Percentiles rank a stretch among this genome's conserved stretches.
Conservation (phyloP, 2,888 invertebrate genomes). For the Diadegma fenestrale region DNA sequence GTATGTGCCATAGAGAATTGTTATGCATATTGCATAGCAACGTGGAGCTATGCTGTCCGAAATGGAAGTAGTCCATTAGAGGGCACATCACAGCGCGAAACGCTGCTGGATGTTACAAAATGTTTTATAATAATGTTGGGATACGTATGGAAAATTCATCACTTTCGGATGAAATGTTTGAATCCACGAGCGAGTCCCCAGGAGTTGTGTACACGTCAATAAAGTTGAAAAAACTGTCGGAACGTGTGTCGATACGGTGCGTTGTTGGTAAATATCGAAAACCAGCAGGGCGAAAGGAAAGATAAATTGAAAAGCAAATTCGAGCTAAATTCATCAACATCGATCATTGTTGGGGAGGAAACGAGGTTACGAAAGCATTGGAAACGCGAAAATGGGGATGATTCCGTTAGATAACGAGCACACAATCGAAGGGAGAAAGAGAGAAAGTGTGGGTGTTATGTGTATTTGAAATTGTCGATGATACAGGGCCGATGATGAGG, state of each 20-base stretch:
- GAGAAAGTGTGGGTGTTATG: not conserved
- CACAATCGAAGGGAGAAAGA: not conserved
- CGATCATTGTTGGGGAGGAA: slow-evolving; percentile 19
- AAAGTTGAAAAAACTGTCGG: not conserved
- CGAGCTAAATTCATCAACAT: slow-evolving; percentile 29
- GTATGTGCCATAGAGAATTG: slow-evolving; percentile 13
- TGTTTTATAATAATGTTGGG: slow-evolving; percentile 7
- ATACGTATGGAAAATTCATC: not conserved
- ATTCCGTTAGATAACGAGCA: not conserved
- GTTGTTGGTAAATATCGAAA: not conserved
- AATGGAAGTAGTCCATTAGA: slow-evolving; percentile 59
- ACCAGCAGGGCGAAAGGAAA: not conserved
- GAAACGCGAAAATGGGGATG: not conserved
- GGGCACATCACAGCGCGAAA: not conserved
- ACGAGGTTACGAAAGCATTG: slow-evolving; percentile 8
- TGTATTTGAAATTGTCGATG: not conserved
- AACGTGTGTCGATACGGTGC: not conserved
- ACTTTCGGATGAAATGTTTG: not conserved
- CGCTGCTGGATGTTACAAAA: not conserved
- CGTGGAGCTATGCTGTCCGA: slow-evolving; percentile 24
- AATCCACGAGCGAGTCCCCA: not conserved
- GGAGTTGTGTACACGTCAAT: not conserved
- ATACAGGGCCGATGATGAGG: not conserved
- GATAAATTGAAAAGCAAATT: slow-evolving; percentile 7
- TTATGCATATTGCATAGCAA: slow-evolving; percentile 55